phyloP scores from a whole-genome alignment of 2,888 invertebrate species.

The Rhopalosiphum nymphaeae region DNA sequence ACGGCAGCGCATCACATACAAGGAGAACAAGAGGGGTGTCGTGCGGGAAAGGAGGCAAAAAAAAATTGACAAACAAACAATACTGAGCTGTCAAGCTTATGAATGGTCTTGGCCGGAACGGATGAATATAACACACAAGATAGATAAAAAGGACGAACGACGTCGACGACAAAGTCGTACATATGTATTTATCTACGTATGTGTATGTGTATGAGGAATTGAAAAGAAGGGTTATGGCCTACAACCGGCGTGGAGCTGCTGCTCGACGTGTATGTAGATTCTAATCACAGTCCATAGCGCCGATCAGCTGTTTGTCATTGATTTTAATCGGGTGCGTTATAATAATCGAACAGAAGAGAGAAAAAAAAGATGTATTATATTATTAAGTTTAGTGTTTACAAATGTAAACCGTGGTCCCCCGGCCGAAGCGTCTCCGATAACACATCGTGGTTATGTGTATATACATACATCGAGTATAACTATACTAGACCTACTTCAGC shows the following conservation, averaged over 20 bases:
- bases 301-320: conserved; percentile 65
- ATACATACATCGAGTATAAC: background rate
- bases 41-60: conserved; percentile 12
- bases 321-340: conserved; percentile 62
- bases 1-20: conserved; percentile 8
- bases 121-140: conserved; percentile 53
- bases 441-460: background rate
- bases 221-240: conserved; percentile 63
- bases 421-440: conserved; percentile 22
- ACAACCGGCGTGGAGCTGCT: background rate
- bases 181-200: background rate
- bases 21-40: background rate
- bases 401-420: conserved; percentile 36
- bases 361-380: conserved; percentile 5
- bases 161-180: conserved; percentile 54
- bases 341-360: conserved; percentile 48
- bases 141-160: conserved; percentile 42
- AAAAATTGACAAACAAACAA: conserved; percentile 64
- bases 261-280: conserved; percentile 61
- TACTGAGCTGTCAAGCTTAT: conserved; percentile 52
- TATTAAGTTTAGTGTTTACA: conserved; percentile 53
- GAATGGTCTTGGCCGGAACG: conserved; percentile 51
- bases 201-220: conserved; percentile 24
- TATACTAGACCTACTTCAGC: background rate
- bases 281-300: conserved; percentile 59